Evolutionary conservation across 2,797 vertebrate species (phyloP).

Genomic region (Forpus xanthops): DNA sequence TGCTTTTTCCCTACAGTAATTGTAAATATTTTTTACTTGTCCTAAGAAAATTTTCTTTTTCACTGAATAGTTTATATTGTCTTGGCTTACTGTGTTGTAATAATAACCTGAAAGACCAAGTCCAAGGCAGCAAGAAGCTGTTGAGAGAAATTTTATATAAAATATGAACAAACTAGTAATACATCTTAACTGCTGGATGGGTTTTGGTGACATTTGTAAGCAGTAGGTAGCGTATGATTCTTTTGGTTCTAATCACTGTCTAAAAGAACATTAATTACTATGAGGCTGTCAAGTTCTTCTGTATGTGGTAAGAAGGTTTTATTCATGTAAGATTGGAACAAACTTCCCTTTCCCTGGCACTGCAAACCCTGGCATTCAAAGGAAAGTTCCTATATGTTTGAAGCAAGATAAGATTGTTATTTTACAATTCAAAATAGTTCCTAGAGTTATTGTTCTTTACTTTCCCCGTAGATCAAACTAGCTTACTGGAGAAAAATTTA

Average conservation of each 20-base stretch:
- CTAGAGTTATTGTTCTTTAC: background rate
- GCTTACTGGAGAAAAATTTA: background rate
- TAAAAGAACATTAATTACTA: background rate
- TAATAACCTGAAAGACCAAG: background rate
- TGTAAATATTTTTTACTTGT: background rate
- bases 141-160: background rate
- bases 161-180: background rate
- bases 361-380: background rate
- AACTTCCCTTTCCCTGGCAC: background rate
- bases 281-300: background rate
- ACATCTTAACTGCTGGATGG: background rate
- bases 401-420: background rate
- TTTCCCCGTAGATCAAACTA: background rate
- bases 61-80: fast-evolving
- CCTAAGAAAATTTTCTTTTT: background rate
- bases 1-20: background rate
- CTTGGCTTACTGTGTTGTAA: background rate
- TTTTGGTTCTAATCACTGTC: background rate
- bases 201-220: background rate
- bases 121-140: background rate
- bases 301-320: background rate
- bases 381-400: background rate
- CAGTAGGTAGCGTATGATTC: background rate
- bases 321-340: background rate
- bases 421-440: background rate